phyloP scores from a whole-genome alignment of 2,797 vertebrate genomes.

The Tragelaphus eurycerus region DNA sequence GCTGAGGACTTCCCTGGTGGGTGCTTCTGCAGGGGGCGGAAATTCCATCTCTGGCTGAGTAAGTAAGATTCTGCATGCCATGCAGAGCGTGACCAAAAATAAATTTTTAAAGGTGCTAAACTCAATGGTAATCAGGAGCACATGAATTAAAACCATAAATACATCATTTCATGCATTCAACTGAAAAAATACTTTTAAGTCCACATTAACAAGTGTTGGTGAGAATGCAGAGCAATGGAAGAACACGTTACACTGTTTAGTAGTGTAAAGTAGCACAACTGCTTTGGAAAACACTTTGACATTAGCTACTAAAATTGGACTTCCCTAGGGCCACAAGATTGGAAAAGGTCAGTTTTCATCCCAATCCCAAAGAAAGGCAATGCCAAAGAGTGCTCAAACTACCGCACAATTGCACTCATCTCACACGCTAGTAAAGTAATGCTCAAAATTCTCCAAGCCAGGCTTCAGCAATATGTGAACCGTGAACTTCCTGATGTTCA shows the following conservation, averaged over 20 bases:
- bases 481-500: no score
- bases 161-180: not conserved
- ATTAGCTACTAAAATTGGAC: not conserved
- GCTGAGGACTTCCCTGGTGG: not conserved
- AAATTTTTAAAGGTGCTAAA: not conserved
- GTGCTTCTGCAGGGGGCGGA: not conserved
- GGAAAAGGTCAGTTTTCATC: no score
- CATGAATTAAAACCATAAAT: not conserved
- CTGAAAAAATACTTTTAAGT: not conserved
- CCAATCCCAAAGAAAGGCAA: no score
- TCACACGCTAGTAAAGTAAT: no score
- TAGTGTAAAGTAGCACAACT: not conserved
- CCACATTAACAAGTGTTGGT: not conserved
- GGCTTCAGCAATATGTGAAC: no score
- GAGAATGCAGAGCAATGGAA: not conserved
- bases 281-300: not conserved
- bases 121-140: not conserved
- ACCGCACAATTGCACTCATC: no score
- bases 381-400: no score
- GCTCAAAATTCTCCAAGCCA: no score
- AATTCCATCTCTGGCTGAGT: not conserved
- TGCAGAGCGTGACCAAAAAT: not conserved
- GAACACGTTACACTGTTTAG: not conserved
- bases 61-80: not conserved
- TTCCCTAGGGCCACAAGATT: not conserved